Base-by-base conservation (phyloP, 2,113 vertebrate species). In the Aspiorhynchus laticeps region DNA sequence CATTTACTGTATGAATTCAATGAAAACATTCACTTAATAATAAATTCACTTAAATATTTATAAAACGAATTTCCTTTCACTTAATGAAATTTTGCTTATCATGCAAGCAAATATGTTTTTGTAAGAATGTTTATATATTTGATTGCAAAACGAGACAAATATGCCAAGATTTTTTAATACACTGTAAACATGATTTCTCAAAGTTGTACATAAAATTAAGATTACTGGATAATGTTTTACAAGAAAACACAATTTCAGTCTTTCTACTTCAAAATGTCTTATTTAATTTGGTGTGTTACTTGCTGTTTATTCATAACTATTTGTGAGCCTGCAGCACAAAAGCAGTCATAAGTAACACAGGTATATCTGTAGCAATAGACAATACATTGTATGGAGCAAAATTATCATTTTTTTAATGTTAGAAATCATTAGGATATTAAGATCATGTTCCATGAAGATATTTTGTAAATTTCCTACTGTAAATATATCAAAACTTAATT, bases 311-410 rank as follows among this genome's bases (percentile, higher is more conserved):
- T 24, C 10, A 24, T 24, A 59, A 59, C 8, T 59, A n/a, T 59
- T 0, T 10, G 21, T 19, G 51, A 1, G 0, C 7, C 5, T 21
- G 19, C 0, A 21, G 19, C 19, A 56, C 53, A 59, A 1, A n/a
- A n/a, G 19, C 53, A 24, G 48, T 51, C 15, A 2, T 46, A 0
- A 12, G 43, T 12, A 3, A 4, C 21, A 1, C 2, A 3, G 21
- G 7, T 2, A 59, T 59, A 53, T 56, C 21, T 56, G 51, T 56
- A 59, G 7, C 21, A 59, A 56, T 51, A 51, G 48, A 1, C 48
- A 51, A 17, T 17, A 51, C 48, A 46, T 48, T 48, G 46, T 48
- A 48, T 48, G 46, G 14, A 1, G 14, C 12, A 48, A 1, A 48
- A 48, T 48, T 48, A 48, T 51, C 5, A 19, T 53, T 53, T 53